These are phyloP conservation scores for Acrocephalus kingi DNA, from an alignment of 2,113 vertebrate genomes.

Conservation along the genomic window DNA sequence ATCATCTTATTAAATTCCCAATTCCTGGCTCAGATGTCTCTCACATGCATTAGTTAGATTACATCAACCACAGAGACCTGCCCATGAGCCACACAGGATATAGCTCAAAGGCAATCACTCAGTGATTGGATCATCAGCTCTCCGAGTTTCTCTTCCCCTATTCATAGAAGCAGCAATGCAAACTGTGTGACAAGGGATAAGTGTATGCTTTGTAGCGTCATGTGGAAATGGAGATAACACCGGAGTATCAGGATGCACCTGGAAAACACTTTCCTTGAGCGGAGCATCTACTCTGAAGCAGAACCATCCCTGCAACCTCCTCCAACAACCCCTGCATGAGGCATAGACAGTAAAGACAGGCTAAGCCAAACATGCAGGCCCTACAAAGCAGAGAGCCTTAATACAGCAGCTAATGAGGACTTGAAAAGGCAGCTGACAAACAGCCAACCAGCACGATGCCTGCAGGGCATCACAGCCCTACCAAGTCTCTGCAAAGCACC, in stretches of 20 bases:
- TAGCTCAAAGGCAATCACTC: background rate
- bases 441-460: background rate
- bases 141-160: background rate
- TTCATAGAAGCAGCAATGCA: background rate
- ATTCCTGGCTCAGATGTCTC: slow-evolving; percentile 1
- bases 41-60: background rate
- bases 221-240: background rate
- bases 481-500: background rate
- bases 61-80: background rate
- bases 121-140: background rate
- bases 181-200: background rate
- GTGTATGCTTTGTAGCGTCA: background rate
- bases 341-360: background rate
- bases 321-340: background rate
- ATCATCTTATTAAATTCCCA: background rate
- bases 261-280: background rate
- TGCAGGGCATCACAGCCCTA: background rate
- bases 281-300: background rate
- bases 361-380: background rate
- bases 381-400: background rate
- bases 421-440: background rate
- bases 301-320: background rate
- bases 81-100: background rate
- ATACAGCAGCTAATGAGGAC: background rate
- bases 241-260: background rate